Evolutionary conservation across 2,113 vertebrate genomes (phyloP).

Genomic region (Sapajus apella): DNA sequence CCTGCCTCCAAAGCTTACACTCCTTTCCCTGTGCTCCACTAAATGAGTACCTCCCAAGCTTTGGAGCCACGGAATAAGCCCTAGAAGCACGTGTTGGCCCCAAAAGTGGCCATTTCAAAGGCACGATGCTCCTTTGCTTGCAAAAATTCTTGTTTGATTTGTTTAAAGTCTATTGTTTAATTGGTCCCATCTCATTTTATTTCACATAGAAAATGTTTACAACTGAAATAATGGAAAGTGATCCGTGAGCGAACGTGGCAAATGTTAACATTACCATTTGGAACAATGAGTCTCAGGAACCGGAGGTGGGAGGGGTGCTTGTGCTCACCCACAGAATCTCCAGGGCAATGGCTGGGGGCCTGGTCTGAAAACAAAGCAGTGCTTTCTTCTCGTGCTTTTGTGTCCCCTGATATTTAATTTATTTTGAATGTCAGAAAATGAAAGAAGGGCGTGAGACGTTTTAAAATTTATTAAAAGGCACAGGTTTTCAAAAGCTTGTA

Average conservation of each 20-base stretch:
- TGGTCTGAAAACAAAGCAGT: constrained; percentile 46
- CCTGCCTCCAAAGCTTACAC: not conserved
- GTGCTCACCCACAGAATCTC: not conserved
- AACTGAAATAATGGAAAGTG: not conserved
- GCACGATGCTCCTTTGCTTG: not conserved
- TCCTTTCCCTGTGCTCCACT: not conserved
- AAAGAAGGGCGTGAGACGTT: not conserved
- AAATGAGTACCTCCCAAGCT: not conserved
- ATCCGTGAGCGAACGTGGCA: not conserved
- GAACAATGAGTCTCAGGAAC: constrained; percentile 52
- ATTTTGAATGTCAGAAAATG: constrained; percentile 29
- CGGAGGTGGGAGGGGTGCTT: not conserved
- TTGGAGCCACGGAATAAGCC: not conserved
- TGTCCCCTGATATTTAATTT: constrained; percentile 30
- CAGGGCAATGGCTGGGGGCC: not conserved
- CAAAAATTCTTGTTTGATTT: not conserved
- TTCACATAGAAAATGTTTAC: constrained; percentile 36
- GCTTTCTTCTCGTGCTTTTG: constrained; percentile 53
- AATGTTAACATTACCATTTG: constrained; percentile 50
- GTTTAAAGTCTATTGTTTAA: not conserved
- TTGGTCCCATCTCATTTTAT: not conserved
- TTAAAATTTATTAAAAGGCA: not conserved
- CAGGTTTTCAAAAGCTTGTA: not conserved
- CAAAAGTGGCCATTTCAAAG: not conserved
- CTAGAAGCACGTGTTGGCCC: not conserved